These are phyloP conservation scores for Micromesistius poutassou DNA, from an alignment of 2,797 vertebrate genomes.

Conservation along the genomic window DNA sequence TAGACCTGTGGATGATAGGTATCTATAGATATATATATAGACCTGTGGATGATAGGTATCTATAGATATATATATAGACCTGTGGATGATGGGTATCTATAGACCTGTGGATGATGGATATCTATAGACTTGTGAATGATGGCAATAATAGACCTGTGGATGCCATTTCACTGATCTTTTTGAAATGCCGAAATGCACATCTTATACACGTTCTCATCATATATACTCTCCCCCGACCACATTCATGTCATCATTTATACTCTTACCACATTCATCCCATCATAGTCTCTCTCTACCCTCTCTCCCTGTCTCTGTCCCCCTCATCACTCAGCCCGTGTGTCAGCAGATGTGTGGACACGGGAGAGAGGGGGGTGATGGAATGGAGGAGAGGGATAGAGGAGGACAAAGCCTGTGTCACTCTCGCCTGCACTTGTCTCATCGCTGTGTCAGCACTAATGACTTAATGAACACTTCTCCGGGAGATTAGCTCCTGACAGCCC, in stretches of 20 bases:
- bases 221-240: slow-evolving; percentile 1
- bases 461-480: slow-evolving; percentile 81
- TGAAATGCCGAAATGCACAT: neutral
- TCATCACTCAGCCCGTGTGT: slow-evolving; percentile 51
- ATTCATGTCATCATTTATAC: slow-evolving; percentile 14
- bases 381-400: slow-evolving; percentile 51
- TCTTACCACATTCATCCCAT: slow-evolving; percentile 7
- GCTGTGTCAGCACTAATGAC: slow-evolving; percentile 79
- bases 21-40: neutral
- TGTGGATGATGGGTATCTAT: neutral
- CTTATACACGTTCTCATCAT: neutral
- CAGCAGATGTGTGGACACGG: slow-evolving; percentile 51
- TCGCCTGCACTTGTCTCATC: slow-evolving; percentile 65
- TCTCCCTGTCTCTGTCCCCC: slow-evolving; percentile 34
- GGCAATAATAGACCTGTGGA: neutral
- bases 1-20: neutral
- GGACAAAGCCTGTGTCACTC: slow-evolving; percentile 77
- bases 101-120: neutral
- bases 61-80: neutral
- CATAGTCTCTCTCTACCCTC: slow-evolving; percentile 24
- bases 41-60: neutral
- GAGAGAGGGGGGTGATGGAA: slow-evolving; percentile 26
- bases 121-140: no score
- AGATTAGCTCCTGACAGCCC: slow-evolving; percentile 80
- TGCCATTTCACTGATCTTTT: neutral